phyloP scores from a whole-genome alignment of 2,797 vertebrate species.

The Macropodus opercularis region DNA sequence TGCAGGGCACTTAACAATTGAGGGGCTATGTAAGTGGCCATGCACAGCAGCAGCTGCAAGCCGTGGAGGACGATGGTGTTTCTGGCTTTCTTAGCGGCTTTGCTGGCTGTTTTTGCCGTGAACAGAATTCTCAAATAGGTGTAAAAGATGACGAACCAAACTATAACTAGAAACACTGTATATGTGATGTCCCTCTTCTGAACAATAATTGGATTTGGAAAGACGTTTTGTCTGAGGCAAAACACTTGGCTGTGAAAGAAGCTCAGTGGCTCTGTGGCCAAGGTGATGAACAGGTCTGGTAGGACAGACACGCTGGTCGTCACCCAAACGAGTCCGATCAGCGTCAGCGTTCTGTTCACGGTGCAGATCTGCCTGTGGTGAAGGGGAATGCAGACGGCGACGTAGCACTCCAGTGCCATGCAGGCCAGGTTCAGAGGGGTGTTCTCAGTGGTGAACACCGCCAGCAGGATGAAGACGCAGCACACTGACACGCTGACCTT shows the following conservation, averaged over 20 bases:
- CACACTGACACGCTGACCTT: slow-evolving; percentile 69
- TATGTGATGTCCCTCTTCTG: slow-evolving; percentile 58
- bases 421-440: slow-evolving; percentile 80
- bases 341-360: slow-evolving; percentile 51
- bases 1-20: slow-evolving; percentile 17
- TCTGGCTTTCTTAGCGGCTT: slow-evolving; percentile 64
- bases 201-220: slow-evolving; percentile 44
- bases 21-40: slow-evolving; percentile 45
- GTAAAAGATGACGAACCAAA: slow-evolving; percentile 74
- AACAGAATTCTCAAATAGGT: slow-evolving; percentile 74
- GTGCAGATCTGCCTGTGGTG: slow-evolving; percentile 76
- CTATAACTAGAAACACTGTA: slow-evolving; percentile 54
- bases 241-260: slow-evolving; percentile 60
- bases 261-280: slow-evolving; percentile 50
- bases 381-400: slow-evolving; percentile 78
- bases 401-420: slow-evolving; percentile 80
- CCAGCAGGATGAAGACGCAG: slow-evolving; percentile 57
- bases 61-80: slow-evolving; percentile 74
- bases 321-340: slow-evolving; percentile 73
- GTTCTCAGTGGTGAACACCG: slow-evolving; percentile 66
- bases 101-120: slow-evolving; percentile 56
- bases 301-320: slow-evolving; percentile 61
- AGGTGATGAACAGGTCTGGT: slow-evolving; percentile 66
- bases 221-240: slow-evolving; percentile 61
- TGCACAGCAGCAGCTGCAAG: slow-evolving; percentile 67